Percentiles rank a stretch among this genome's conserved stretches.
Evolutionary conservation across 2,797 vertebrate genomes (phyloP).

Genomic region (Thalassophryne amazonica): DNA sequence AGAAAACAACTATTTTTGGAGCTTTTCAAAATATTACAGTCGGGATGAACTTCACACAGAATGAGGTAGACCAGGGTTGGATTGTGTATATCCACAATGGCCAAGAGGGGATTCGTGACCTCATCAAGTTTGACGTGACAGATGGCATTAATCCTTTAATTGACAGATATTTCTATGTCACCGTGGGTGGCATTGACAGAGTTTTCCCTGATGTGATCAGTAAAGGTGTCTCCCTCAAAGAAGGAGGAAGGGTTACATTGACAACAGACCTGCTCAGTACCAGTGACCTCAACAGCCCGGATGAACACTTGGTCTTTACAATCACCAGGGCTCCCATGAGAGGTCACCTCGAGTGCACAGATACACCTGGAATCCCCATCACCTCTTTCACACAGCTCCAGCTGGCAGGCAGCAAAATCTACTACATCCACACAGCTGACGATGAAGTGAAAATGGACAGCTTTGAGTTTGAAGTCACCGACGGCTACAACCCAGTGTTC

Average conservation of each 20-base stretch:
- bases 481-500: conserved; percentile 94
- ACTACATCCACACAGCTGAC: conserved; percentile 93
- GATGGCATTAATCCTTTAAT: conserved; percentile 93
- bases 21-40: conserved; percentile 84
- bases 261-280: conserved; percentile 96
- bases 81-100: conserved; percentile 89
- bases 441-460: conserved; percentile 98
- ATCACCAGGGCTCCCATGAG: conserved; percentile 89
- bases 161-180: conserved; percentile 96
- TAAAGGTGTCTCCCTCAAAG: conserved; percentile 94
- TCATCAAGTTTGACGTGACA: conserved; percentile 96
- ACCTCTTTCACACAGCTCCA: conserved; percentile 92
- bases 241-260: conserved; percentile 91
- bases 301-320: conserved; percentile 92
- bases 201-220: conserved; percentile 93
- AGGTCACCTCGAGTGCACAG: conserved; percentile 93
- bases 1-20: conserved; percentile 74
- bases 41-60: conserved; percentile 95
- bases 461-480: conserved; percentile 96
- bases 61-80: conserved; percentile 86
- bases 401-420: conserved; percentile 93
- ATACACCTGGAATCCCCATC: conserved; percentile 85
- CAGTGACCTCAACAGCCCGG: conserved; percentile 94
- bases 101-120: conserved; percentile 89
- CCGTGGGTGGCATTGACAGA: conserved; percentile 87